Percentiles rank a stretch among this genome's conserved stretches.
These are phyloP conservation scores for Electrophaes corylata DNA, from an alignment of 2,888 invertebrate genomes.

Conservation along the genomic window DNA sequence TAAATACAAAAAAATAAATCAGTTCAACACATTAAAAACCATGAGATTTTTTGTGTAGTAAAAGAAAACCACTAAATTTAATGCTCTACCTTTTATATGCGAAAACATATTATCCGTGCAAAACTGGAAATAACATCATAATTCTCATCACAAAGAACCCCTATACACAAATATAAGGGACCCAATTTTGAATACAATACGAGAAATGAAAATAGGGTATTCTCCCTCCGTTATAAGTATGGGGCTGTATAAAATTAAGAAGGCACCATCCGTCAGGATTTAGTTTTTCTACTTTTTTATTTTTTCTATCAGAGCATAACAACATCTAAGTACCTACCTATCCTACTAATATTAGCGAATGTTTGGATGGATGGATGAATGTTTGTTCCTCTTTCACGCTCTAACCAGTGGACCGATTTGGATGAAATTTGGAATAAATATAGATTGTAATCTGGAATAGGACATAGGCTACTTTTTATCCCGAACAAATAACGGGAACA, in stretches of 20 bases:
- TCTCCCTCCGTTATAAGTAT: constrained; percentile 33
- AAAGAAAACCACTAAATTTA: neutral
- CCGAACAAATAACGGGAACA: too few species aligned
- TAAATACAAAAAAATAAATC: neutral
- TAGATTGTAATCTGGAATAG: too few species aligned
- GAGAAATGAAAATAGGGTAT: constrained; percentile 17
- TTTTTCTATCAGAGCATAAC: neutral
- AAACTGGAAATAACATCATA: constrained; percentile 33
- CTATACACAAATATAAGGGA: constrained; percentile 35
- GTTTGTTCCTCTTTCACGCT: too few species aligned
- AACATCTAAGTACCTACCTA: neutral
- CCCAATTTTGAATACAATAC: constrained; percentile 38
- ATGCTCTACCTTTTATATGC: neutral
- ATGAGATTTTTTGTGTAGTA: neutral
- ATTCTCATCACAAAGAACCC: constrained; percentile 33
- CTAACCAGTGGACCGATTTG: too few species aligned
- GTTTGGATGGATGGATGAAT: too few species aligned
- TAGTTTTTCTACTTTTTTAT: too few species aligned
- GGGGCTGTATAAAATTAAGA: constrained; percentile 40
- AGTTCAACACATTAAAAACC: neutral
- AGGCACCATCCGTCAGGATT: constrained; percentile 30
- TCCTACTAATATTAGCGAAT: too few species aligned
- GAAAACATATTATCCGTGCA: constrained; percentile 10
- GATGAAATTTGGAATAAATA: too few species aligned
- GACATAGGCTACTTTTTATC: too few species aligned